A percentile compares a stretch with the other conserved stretches of the same genome.
Conservation (phyloP, 2,113 vertebrate genomes). For the Synchiropus splendidus region DNA sequence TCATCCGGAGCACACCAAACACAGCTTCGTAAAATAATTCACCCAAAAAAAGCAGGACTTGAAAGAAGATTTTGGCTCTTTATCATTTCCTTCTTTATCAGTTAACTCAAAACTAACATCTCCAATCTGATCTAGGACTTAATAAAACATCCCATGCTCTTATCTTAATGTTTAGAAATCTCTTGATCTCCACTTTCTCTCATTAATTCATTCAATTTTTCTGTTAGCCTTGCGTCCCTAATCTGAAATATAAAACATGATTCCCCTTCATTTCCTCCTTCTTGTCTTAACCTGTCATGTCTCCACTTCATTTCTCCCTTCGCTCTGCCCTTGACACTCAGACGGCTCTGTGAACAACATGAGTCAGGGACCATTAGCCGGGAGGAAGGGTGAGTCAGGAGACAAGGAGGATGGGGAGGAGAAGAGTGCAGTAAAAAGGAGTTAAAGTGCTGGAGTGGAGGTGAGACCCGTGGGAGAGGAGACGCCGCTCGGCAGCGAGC, state of each 20-base stretch:
- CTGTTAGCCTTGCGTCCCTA: neutral
- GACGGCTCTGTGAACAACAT: slow-evolving; percentile 39
- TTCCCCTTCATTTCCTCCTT: slow-evolving; percentile 9
- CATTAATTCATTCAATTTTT: no score
- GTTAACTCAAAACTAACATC: no score
- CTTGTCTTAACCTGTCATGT: slow-evolving; percentile 2
- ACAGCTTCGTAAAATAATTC: no score
- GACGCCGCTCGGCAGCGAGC: no score
- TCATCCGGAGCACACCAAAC: no score
- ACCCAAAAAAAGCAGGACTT: no score
- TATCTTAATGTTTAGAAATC: no score
- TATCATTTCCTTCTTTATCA: no score
- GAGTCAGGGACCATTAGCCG: slow-evolving; percentile 51
- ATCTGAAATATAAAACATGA: slow-evolving; percentile 12
- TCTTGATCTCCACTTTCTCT: no score
- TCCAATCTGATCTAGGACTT: no score
- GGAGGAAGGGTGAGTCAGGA: slow-evolving; percentile 45
- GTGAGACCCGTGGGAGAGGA: slow-evolving; percentile 14
- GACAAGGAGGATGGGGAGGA: slow-evolving; percentile 16
- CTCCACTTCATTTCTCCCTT: slow-evolving; percentile 11
- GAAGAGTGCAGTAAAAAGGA: neutral
- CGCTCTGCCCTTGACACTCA: slow-evolving; percentile 37
- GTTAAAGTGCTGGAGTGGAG: slow-evolving; percentile 11
- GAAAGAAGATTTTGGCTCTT: no score
- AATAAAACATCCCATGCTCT: no score